Evolutionary conservation across 2,113 vertebrate genomes (phyloP), one percentile per base, ranked within the genome.

Genomic region (Arvicanthis niloticus): DNA sequence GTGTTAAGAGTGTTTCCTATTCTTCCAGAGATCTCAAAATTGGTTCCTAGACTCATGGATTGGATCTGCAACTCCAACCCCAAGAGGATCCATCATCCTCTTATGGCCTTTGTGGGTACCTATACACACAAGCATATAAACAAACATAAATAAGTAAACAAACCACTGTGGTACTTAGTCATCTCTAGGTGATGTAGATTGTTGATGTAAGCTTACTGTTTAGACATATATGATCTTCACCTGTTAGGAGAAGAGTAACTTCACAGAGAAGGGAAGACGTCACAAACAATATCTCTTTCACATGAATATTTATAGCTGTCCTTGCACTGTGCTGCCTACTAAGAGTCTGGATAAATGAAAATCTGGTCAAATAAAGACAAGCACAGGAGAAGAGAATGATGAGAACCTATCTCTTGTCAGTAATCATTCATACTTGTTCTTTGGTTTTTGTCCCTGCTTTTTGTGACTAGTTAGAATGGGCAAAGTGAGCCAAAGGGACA

Each of bases 241-340:
- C 7, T 8, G 6, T 58, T n/a, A 67, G 31, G 19, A 86, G 3
- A 62, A 13, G 67, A 62, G 12, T 58, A 34, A 42, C 16, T 53
- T 42, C 45, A 34, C 11, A 48, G 17, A 42, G 13, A n/a, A 82
- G 29, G n/a, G 13, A 62, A 60, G 76, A 73, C 17, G 6, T 56
- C 19, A 56, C 45, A 22, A 2, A 0, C 24, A 21, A 70, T 65
- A 21, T 65, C 56, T 51, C 48, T 92, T 58, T 5, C 16, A 34
- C 17, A 22, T 5, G 89, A 11, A 24, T 15, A 5, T 68, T 15
- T 58, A 53, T 8, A 15, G 5, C 31, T 82, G n/a, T 58, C 40
- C 40, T 53, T 4, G 0, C 0, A 15, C 10, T 42, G 48, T 19
- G 65, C 9, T 11, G 45, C 22, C 11, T 72, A 7, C 1, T 19